Evolutionary conservation across 2,888 invertebrate species (phyloP).

Genomic region (Drosophila merina): DNA sequence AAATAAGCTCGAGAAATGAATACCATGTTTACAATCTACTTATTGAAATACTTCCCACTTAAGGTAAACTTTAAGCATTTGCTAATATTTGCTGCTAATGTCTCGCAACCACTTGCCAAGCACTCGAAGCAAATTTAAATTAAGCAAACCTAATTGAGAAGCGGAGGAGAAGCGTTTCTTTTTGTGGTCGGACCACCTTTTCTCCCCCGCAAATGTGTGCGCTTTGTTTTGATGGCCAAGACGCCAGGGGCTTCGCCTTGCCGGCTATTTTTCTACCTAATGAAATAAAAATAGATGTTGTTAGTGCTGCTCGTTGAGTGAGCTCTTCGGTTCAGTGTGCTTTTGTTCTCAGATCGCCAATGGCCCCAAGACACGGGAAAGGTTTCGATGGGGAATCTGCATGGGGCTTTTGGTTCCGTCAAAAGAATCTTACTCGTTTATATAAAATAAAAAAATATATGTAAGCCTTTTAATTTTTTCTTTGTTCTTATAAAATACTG

Average conservation of each 20-base stretch:
- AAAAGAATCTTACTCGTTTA: background rate
- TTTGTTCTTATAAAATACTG: background rate
- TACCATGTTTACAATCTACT: slow-evolving; percentile 1
- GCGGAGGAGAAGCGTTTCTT: slow-evolving; percentile 35
- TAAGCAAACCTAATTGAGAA: slow-evolving; percentile 74
- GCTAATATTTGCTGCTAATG: slow-evolving; percentile 65
- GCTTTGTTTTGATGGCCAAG: slow-evolving; percentile 41
- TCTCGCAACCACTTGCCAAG: slow-evolving; percentile 55
- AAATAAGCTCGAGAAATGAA: slow-evolving; percentile 1
- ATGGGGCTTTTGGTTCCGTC: background rate
- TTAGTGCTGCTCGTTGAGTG: slow-evolving; percentile 37
- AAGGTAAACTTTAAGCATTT: slow-evolving; percentile 45
- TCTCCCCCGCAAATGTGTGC: slow-evolving; percentile 11
- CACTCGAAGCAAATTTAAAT: slow-evolving; percentile 73
- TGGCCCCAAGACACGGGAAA: slow-evolving; percentile 10
- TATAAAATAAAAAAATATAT: background rate
- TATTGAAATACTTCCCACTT: slow-evolving; percentile 23
- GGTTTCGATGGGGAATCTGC: slow-evolving; percentile 10
- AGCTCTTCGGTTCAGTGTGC: slow-evolving; percentile 19
- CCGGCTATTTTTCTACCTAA: slow-evolving; percentile 73
- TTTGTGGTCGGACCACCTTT: slow-evolving; percentile 34
- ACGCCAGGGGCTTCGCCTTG: slow-evolving; percentile 39
- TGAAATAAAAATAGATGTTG: slow-evolving; percentile 76
- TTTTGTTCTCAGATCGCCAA: slow-evolving; percentile 25
- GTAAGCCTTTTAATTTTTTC: background rate